Percentiles rank a stretch among this genome's conserved stretches.
phyloP scores from a whole-genome alignment of 2,888 invertebrate species.

The Phytoseiulus persimilis region DNA sequence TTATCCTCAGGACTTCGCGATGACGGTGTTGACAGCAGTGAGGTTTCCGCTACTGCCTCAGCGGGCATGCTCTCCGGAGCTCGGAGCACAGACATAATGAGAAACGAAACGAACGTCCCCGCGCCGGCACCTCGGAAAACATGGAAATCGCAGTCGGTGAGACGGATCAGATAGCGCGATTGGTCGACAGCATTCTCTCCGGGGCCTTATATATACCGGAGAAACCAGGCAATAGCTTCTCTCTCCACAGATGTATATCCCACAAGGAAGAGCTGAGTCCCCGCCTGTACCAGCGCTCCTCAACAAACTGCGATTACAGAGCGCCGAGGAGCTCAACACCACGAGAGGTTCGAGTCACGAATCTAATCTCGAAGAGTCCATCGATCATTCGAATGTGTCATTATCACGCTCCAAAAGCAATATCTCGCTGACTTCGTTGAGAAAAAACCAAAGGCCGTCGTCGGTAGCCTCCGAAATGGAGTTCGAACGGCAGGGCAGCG shows the following conservation, averaged over 20 bases:
- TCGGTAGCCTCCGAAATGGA: not conserved
- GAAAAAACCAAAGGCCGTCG: not conserved
- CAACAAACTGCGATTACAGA: not conserved
- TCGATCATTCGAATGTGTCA: not conserved
- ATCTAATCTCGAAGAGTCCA: conserved; percentile 1
- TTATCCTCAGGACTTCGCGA: conserved; percentile 19
- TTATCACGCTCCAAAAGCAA: not conserved
- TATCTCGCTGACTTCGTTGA: not conserved
- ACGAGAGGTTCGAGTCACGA: not conserved
- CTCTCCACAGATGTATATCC: conserved; percentile 15
- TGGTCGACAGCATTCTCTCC: too few relatives aligned
- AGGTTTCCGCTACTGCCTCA: conserved; percentile 29
- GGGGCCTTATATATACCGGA: too few relatives aligned
- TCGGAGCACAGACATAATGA: not conserved
- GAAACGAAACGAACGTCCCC: not conserved
- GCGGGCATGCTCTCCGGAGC: not conserved
- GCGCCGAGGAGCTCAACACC: conserved; percentile 12
- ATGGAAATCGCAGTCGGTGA: conserved; percentile 34
- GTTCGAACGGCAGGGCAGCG: not conserved
- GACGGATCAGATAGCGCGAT: not conserved
- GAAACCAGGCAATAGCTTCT: too few relatives aligned
- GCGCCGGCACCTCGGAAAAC: conserved; percentile 27
- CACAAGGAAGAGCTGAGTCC: not conserved
- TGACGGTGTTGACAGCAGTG: conserved; percentile 29
- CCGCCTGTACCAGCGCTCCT: conserved; percentile 20